Evolutionary conservation across 2,113 vertebrate species (phyloP).

Genomic region (Gavia stellata): DNA sequence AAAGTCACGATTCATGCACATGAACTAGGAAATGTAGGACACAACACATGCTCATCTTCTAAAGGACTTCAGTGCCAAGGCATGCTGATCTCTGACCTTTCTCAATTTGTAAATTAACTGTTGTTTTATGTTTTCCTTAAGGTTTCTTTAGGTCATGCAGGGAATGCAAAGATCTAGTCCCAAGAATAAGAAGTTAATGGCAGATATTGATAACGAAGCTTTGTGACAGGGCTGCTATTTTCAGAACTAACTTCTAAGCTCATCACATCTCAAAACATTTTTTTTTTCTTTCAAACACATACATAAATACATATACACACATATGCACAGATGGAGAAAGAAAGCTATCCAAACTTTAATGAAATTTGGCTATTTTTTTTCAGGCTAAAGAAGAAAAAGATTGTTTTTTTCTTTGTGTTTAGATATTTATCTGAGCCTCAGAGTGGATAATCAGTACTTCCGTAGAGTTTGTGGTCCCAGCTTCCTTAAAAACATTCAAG

Average conservation of each 20-base stretch:
- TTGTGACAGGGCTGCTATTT: background rate
- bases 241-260: background rate
- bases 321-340: background rate
- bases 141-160: background rate
- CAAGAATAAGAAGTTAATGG: background rate
- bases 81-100: background rate
- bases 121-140: background rate
- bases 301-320: background rate
- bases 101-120: background rate
- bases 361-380: background rate
- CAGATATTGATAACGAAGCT: background rate
- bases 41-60: background rate
- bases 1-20: background rate
- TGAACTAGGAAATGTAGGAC: background rate
- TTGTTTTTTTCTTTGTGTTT: background rate
- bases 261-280: background rate
- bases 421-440: background rate
- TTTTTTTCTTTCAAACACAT: background rate
- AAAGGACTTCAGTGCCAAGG: background rate
- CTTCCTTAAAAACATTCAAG: background rate
- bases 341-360: background rate
- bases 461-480: background rate
- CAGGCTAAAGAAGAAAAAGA: background rate
- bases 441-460: background rate
- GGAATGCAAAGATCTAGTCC: background rate